Base-by-base conservation (phyloP, 2,888 invertebrate species). In the Tiphia femorata region DNA sequence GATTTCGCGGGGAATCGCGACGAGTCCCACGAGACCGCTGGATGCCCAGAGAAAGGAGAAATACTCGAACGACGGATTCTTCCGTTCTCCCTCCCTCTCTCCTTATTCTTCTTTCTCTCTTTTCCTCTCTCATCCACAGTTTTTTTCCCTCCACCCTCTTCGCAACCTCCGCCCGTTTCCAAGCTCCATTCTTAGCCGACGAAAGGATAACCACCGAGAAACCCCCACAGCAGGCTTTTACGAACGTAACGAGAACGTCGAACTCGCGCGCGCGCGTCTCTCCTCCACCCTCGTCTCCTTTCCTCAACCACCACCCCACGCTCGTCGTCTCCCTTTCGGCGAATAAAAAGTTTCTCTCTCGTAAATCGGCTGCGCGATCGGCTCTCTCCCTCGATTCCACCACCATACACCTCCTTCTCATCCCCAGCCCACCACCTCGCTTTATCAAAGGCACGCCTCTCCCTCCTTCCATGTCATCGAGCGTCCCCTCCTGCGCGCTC, bases 341-440 rank as follows among this genome's bases (percentile, higher is more conserved):
- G 19, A 16, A 20, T 40, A 42, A 41, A 29, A 16, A 10, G 37
- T 23, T 51, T 66, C 61, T 61, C 55, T 53, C 58, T 61, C 58
- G 43, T 56, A 53, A 62, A 59, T 65, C 55, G 60, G 43, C 47
- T 53, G 66, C 58, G 51, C 65, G 64, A 66, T 64, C 56, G 61
- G 65, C 61, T 58, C 61, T 67, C 65, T 58, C 46, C 52, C 65
- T 50, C 42, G 20, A 25, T 17, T 59, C 56, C 61, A 55, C 43
- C 52, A 43, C 60, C 55, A 55, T 61, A 62, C 55, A 35, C 43
- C 19, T 16, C 42, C 46, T 42, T 37, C 41, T 48, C 44, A 52
- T 33, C 50, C 40, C 46, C 33, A 43, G n/a, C 52, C 48, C 38
- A 16, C 30, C 38, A 16, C 10, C 43, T 33, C 48, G 40, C 50